Evolutionary conservation across 2,888 invertebrate genomes (phyloP).

Genomic region (Unio delphinus): DNA sequence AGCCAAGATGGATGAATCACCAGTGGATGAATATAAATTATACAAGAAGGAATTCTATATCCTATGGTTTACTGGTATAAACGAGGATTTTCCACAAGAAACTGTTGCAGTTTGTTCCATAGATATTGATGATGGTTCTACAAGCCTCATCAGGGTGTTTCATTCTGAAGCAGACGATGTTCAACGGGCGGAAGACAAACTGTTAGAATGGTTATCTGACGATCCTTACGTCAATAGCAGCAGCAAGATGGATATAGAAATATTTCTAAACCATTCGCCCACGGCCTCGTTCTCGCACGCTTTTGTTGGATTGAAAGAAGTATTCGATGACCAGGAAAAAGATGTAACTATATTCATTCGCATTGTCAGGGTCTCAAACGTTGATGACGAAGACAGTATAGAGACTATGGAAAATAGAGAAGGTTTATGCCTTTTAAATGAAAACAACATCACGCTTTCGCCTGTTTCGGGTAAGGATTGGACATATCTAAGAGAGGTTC

Average conservation of each 20-base stretch:
- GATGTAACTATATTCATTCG: constrained; percentile 8
- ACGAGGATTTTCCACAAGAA: constrained; percentile 14
- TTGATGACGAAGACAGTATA: constrained; percentile 8
- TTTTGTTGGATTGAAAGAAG: constrained; percentile 13
- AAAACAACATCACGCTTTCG: constrained; percentile 10
- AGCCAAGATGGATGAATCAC: too few species aligned
- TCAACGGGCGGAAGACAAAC: constrained; percentile 18
- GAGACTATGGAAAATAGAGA: constrained; percentile 13
- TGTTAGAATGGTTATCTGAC: constrained; percentile 18
- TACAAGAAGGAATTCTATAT: constrained; percentile 25
- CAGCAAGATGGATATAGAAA: constrained; percentile 15
- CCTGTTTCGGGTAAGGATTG: constrained; percentile 22
- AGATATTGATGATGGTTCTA: constrained; percentile 14
- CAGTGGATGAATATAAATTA: constrained; percentile 1
- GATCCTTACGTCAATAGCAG: constrained; percentile 17
- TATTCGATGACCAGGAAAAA: constrained; percentile 19
- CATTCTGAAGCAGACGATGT: constrained; percentile 9
- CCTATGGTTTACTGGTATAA: constrained; percentile 20
- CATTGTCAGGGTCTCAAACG: constrained; percentile 15
- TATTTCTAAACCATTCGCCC: constrained; percentile 19
- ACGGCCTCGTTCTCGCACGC: constrained; percentile 16
- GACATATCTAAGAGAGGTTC: constrained; percentile 17
- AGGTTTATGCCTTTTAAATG: constrained; percentile 14
- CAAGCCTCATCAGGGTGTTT: constrained; percentile 14
- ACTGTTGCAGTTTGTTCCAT: constrained; percentile 15